Percentiles rank a stretch among this genome's conserved stretches.
phyloP scores from a whole-genome alignment of 2,888 invertebrate species.

The Aspidiotus destructor region DNA sequence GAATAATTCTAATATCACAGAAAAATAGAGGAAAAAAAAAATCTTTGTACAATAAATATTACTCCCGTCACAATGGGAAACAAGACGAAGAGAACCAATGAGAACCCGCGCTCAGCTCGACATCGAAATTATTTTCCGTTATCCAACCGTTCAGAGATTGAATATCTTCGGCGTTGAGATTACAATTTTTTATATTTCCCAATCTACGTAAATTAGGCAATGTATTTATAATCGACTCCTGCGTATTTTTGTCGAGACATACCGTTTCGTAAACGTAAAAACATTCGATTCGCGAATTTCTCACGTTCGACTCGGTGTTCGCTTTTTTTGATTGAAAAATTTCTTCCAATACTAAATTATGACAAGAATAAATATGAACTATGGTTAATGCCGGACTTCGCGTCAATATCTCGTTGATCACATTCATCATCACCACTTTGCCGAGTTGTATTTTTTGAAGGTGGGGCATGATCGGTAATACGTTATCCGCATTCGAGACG shows the following conservation, averaged over 20 bases:
- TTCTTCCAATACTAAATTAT: conserved; percentile 42
- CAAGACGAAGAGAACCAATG: conserved; percentile 43
- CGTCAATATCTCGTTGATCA: conserved; percentile 41
- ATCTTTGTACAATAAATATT: not conserved
- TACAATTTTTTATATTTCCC: conserved; percentile 44
- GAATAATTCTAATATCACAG: conserved; percentile 24
- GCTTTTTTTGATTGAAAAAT: conserved; percentile 39
- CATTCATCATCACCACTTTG: conserved; percentile 40
- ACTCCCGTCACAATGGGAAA: conserved; percentile 30
- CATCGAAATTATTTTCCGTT: conserved; percentile 41
- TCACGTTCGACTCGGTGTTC: conserved; percentile 34
- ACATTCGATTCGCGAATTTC: conserved; percentile 38
- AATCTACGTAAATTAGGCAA: conserved; percentile 41
- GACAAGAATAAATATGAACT: conserved; percentile 43
- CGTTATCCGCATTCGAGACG: conserved; percentile 29
- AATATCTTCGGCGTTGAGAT: conserved; percentile 42
- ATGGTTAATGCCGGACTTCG: conserved; percentile 41
- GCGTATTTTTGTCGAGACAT: conserved; percentile 41
- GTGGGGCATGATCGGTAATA: conserved; percentile 36
- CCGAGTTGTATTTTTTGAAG: conserved; percentile 42
- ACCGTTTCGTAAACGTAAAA: conserved; percentile 44
- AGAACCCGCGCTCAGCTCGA: conserved; percentile 43
- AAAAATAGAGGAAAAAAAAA: conserved; percentile 5
- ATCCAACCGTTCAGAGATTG: conserved; percentile 40
- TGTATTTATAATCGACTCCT: conserved; percentile 41